A percentile compares a stretch with the other conserved stretches of the same genome.
Conservation (phyloP, 2,888 invertebrate species). For the Metacarcinus magister region DNA sequence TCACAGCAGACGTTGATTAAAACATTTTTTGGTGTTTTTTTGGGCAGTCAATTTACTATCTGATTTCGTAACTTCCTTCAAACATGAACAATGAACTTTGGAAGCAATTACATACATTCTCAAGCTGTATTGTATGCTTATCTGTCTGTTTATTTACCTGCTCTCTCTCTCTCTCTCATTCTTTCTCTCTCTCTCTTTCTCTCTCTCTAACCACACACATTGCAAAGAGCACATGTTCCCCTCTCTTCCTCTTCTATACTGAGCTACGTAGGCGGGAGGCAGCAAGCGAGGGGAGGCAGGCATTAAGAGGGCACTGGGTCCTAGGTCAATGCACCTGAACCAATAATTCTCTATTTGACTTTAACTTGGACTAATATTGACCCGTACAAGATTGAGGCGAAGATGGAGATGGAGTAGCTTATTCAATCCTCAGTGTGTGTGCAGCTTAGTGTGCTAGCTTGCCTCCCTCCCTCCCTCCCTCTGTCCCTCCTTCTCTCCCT, state of each 20-base stretch:
- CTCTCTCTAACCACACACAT: neutral
- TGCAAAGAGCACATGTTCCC: neutral
- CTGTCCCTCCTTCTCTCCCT: too few species aligned
- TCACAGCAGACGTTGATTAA: neutral
- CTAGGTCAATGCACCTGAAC: neutral
- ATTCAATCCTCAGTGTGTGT: neutral
- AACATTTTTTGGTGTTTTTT: too few species aligned
- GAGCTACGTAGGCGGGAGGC: neutral
- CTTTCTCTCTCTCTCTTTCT: neutral
- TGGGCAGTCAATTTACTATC: neutral
- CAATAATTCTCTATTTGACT: constrained; percentile 36
- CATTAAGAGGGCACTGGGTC: neutral
- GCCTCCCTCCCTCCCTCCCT: too few species aligned
- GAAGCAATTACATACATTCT: neutral
- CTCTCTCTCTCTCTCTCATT: neutral
- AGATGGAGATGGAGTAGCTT: constrained; percentile 30
- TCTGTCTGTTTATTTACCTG: neutral
- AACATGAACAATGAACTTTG: neutral
- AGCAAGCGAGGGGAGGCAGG: neutral
- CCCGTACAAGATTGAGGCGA: constrained; percentile 26
- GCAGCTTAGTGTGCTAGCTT: neutral
- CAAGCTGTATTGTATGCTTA: neutral
- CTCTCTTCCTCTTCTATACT: neutral
- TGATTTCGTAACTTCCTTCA: neutral
- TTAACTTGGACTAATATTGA: constrained; percentile 44